Evolutionary conservation across 2,888 invertebrate genomes (phyloP).

Genomic region (Megaustenia siamemsis): DNA sequence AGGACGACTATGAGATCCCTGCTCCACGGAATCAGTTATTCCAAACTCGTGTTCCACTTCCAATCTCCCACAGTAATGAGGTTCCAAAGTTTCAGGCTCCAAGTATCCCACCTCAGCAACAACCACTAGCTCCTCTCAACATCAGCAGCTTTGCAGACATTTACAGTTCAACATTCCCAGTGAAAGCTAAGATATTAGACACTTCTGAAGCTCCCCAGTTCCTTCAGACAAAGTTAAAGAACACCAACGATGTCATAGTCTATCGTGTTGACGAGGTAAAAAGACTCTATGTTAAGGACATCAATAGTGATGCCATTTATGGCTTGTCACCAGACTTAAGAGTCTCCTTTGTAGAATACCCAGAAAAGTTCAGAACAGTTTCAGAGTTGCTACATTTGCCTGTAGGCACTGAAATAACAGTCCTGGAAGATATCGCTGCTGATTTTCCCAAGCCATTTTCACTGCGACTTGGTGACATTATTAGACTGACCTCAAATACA

Average conservation of each 20-base stretch:
- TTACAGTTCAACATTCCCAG: conserved; percentile 41
- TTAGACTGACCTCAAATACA: conserved; percentile 64
- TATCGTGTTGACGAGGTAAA: conserved; percentile 65
- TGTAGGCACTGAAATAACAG: conserved; percentile 61
- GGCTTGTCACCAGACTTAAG: conserved; percentile 62
- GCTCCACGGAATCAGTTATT: background rate
- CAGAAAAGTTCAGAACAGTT: conserved; percentile 63
- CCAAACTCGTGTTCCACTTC: conserved; percentile 1
- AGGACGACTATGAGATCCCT: conserved; percentile 61
- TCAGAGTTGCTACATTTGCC: conserved; percentile 63
- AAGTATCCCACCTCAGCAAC: conserved; percentile 2
- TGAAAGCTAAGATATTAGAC: conserved; percentile 38
- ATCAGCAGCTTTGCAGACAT: conserved; percentile 45
- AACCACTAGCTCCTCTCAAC: conserved; percentile 38
- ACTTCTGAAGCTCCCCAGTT: conserved; percentile 26
- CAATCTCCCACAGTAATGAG: background rate
- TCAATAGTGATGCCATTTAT: conserved; percentile 59
- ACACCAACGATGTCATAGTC: conserved; percentile 64
- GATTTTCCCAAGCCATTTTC: conserved; percentile 70
- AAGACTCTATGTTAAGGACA: conserved; percentile 63
- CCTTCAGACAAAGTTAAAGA: conserved; percentile 54
- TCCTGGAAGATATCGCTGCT: conserved; percentile 68
- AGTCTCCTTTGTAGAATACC: conserved; percentile 65
- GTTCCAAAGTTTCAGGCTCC: conserved; percentile 40
- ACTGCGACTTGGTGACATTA: conserved; percentile 65